Conservation (phyloP, 2,113 vertebrate species). For the Potamarius usumacintae region DNA sequence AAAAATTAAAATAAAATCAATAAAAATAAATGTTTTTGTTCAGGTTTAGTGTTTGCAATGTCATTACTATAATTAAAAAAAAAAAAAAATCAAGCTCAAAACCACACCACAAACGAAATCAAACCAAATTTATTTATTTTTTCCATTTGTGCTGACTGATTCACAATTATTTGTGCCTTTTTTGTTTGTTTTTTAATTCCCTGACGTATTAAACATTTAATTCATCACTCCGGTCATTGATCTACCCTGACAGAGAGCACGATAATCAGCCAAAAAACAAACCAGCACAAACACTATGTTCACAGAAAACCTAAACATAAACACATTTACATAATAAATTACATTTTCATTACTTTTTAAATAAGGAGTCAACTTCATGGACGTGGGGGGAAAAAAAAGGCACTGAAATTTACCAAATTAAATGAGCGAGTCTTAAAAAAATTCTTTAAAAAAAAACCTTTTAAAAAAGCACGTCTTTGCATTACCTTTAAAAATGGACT, state of each 20-base stretch:
- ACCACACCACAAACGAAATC: neutral
- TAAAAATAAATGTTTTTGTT: neutral
- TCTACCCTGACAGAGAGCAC: neutral
- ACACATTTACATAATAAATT: neutral
- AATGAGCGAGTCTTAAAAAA: neutral
- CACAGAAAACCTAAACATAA: neutral
- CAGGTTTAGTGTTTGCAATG: neutral
- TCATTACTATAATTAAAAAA: neutral
- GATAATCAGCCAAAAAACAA: neutral
- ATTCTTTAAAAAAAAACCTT: no score
- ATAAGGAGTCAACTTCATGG: neutral
- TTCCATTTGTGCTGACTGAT: neutral
- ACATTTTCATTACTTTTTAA: neutral
- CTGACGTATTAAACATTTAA: neutral
- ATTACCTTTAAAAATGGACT: neutral
- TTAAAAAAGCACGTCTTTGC: neutral
- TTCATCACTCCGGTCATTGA: neutral
- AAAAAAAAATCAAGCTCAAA: neutral
- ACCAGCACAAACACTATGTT: neutral
- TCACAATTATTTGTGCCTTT: neutral
- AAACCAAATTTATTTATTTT: neutral
- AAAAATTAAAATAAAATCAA: no score
- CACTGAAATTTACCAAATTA: neutral
- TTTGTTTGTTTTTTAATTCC: neutral
- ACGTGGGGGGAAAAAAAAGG: neutral